These are phyloP conservation scores for Odobenus rosmarus DNA, from an alignment of 2,113 vertebrate genomes.

Conservation along the genomic window DNA sequence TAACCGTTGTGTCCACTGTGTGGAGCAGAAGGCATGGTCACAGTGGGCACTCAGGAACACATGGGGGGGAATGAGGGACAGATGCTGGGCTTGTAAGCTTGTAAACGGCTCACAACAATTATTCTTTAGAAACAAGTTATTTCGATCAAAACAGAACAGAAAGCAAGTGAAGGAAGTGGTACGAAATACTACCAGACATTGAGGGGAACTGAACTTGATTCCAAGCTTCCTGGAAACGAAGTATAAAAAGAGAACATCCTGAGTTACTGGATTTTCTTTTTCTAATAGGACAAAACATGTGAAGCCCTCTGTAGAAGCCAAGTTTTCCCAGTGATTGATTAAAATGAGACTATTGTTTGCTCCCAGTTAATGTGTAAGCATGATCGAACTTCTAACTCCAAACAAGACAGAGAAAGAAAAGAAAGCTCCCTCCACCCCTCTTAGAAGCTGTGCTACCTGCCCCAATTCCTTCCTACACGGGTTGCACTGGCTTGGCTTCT, in stretches of 20 bases:
- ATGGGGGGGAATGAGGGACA: background rate
- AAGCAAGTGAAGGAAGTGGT: constrained; percentile 78
- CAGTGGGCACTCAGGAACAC: background rate
- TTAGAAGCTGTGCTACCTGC: background rate
- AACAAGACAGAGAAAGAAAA: background rate
- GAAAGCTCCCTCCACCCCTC: background rate
- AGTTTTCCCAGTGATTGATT: constrained; percentile 53
- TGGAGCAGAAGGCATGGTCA: background rate
- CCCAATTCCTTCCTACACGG: background rate
- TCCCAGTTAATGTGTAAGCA: constrained; percentile 34
- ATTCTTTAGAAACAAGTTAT: constrained; percentile 48
- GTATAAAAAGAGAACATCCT: constrained; percentile 63
- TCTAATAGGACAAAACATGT: constrained; percentile 28
- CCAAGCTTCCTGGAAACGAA: constrained; percentile 75
- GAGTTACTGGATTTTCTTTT: constrained; percentile 48
- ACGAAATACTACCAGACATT: constrained; percentile 60
- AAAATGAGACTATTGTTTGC: constrained; percentile 50
- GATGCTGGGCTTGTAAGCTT: background rate
- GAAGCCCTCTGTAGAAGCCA: background rate
- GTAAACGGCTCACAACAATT: background rate
- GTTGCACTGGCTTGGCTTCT: background rate
- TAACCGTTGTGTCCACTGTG: background rate
- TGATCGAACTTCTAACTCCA: constrained; percentile 28
- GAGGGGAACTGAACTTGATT: constrained; percentile 78
- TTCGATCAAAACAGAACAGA: constrained; percentile 79